phyloP scores from a whole-genome alignment of 53 echinoderm and acorn worm genomes.

The Hippasteria phrygiana region DNA sequence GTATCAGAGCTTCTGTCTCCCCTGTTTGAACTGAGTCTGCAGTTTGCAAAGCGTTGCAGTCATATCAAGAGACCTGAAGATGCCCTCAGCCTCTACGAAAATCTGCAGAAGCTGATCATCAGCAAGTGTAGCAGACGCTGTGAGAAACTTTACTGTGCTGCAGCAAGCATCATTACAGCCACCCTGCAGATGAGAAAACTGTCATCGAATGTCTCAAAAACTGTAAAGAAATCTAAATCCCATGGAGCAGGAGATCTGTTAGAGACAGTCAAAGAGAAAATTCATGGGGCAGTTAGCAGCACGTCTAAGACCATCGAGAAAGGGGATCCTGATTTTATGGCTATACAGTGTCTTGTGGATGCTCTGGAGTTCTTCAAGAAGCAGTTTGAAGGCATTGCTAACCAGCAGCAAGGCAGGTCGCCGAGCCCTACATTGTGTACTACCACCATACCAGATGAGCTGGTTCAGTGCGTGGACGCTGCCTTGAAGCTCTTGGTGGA shows the following conservation, averaged over 20 bases:
- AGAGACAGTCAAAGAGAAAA: not conserved
- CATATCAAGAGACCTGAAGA: slow-evolving; percentile 31
- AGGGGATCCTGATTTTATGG: slow-evolving; percentile 15
- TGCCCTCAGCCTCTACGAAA: slow-evolving; percentile 14
- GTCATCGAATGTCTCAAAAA: slow-evolving; percentile 18
- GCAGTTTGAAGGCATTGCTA: slow-evolving; percentile 35
- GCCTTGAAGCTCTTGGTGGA: slow-evolving; percentile 58
- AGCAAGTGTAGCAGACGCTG: slow-evolving; percentile 3
- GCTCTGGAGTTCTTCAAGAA: slow-evolving; percentile 80
- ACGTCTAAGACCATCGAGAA: slow-evolving; percentile 68
- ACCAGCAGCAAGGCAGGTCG: not conserved
- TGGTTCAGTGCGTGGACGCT: slow-evolving; percentile 37
- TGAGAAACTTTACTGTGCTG: slow-evolving; percentile 53
- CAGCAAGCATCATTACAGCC: slow-evolving; percentile 7
- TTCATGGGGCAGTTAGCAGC: slow-evolving; percentile 15
- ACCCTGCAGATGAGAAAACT: slow-evolving; percentile 12
- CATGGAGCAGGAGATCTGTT: slow-evolving; percentile 17
- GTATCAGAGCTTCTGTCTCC: slow-evolving; percentile 8
- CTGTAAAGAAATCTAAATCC: slow-evolving; percentile 29
- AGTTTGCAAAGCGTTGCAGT: slow-evolving; percentile 71
- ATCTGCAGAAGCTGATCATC: slow-evolving; percentile 30
- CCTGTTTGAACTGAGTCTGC: slow-evolving; percentile 77
- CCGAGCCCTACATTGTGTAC: not conserved
- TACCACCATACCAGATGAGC: slow-evolving; percentile 9
- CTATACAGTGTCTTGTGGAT: slow-evolving; percentile 70